These are phyloP conservation scores for Gambusia yucatana DNA, from an alignment of 2,797 vertebrate species.

Conservation along the genomic window DNA sequence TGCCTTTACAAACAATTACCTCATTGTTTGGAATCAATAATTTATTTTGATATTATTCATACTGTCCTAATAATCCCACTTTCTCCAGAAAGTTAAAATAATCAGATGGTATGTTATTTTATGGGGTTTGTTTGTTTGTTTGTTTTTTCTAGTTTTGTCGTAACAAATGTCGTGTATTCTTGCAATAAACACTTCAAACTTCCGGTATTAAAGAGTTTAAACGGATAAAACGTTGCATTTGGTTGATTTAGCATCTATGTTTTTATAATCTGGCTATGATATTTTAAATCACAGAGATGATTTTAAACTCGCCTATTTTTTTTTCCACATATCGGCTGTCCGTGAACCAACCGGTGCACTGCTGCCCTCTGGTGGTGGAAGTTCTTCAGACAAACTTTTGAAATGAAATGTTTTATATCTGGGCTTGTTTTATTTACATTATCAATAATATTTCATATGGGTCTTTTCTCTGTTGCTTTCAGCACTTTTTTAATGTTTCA, in stretches of 20 bases:
- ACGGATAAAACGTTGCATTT: not conserved
- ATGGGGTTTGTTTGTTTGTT: not conserved
- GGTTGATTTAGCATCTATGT: not conserved
- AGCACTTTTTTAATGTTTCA: not conserved
- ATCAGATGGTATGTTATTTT: not conserved
- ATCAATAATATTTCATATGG: not conserved
- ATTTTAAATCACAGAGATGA: too few relatives aligned
- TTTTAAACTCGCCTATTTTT: not conserved
- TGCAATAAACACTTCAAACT: not conserved
- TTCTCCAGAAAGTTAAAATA: not conserved
- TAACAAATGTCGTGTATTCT: not conserved
- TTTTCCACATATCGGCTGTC: not conserved
- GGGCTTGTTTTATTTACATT: not conserved
- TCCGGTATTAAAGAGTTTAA: not conserved
- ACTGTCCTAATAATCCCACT: not conserved
- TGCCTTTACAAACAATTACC: not conserved
- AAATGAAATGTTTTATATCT: not conserved
- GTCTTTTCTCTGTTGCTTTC: not conserved
- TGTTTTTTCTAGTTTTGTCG: not conserved
- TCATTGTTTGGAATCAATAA: not conserved
- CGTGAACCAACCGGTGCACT: not conserved
- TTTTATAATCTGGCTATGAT: not conserved
- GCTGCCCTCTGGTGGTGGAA: constrained; percentile 26
- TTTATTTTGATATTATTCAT: not conserved
- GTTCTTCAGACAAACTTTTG: not conserved